Evolutionary conservation across 2,888 invertebrate genomes (phyloP).

Genomic region (Pomacea canaliculata): DNA sequence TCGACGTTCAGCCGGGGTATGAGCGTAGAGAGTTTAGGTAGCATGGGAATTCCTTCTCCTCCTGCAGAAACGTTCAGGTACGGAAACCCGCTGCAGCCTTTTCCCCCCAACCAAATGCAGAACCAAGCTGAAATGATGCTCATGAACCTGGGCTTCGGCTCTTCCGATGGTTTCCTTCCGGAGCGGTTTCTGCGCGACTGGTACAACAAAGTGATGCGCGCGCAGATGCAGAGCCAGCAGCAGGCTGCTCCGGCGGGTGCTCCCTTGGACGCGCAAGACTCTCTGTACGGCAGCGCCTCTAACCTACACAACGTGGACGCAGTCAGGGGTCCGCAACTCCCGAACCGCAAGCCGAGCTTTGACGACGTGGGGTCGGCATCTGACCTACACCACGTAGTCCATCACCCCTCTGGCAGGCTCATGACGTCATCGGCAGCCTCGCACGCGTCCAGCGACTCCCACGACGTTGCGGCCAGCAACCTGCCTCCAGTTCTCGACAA

Average conservation of each 20-base stretch:
- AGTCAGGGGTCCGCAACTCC: not conserved
- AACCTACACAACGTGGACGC: not conserved
- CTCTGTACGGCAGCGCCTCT: not conserved
- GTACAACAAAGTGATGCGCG: conserved; percentile 52
- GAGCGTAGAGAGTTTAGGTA: conserved; percentile 16
- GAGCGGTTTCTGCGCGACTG: conserved; percentile 61
- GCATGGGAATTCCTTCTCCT: conserved; percentile 11
- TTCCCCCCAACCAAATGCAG: not conserved
- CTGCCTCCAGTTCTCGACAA: conserved; percentile 6
- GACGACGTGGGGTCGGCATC: conserved; percentile 20
- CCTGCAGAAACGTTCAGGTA: conserved; percentile 1
- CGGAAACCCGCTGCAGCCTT: conserved; percentile 4
- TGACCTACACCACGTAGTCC: conserved; percentile 4
- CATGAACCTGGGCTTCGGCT: conserved; percentile 55
- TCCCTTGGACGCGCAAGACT: not conserved
- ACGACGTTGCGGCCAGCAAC: not conserved
- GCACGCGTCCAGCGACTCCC: not conserved
- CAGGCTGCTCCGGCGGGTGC: not conserved
- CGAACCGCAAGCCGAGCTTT: conserved; percentile 1
- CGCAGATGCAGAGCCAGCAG: conserved; percentile 27
- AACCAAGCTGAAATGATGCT: conserved; percentile 50
- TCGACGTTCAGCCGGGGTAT: conserved; percentile 10
- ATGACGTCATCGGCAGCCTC: not conserved
- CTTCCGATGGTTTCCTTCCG: conserved; percentile 54
- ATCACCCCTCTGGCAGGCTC: not conserved